These are phyloP conservation scores for Chrysaora quinquecirrha DNA, from an alignment of 30 jellyfish, hydroid and myxozoan species.

Conservation along the genomic window DNA sequence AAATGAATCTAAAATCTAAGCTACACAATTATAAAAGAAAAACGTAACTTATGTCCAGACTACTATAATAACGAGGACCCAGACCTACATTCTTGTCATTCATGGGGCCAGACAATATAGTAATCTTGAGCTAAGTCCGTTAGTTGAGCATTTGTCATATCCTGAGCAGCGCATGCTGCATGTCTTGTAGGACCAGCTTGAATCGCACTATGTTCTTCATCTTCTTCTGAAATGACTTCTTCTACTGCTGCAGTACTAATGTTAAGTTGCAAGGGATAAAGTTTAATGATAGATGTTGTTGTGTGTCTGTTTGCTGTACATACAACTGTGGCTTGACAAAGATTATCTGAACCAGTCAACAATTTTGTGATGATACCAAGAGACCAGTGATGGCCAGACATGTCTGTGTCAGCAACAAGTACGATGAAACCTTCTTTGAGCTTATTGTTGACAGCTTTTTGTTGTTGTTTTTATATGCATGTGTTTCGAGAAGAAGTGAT, in stretches of 20 bases:
- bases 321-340: conserved; percentile 22
- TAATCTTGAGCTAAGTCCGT: too few species aligned
- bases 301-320: conserved; percentile 33
- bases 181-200: too few species aligned
- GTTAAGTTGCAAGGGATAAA: conserved; percentile 11
- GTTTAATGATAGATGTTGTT: conserved; percentile 18
- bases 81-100: too few species aligned
- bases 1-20: too few species aligned
- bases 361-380: conserved; percentile 17
- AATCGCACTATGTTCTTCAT: too few species aligned
- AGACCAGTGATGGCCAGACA: conserved; percentile 37
- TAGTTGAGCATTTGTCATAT: too few species aligned
- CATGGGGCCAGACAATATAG: too few species aligned
- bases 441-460: background rate
- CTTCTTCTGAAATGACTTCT: too few species aligned
- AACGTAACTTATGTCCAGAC: too few species aligned
- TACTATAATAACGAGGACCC: too few species aligned
- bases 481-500: conserved; percentile 24
- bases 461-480: background rate
- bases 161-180: too few species aligned
- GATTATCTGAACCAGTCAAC: conserved; percentile 13
- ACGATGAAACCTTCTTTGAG: conserved; percentile 15
- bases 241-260: background rate
- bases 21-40: too few species aligned
- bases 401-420: conserved; percentile 29